phyloP scores from a whole-genome alignment of 2,113 vertebrate species.

The Tamias sibiricus region DNA sequence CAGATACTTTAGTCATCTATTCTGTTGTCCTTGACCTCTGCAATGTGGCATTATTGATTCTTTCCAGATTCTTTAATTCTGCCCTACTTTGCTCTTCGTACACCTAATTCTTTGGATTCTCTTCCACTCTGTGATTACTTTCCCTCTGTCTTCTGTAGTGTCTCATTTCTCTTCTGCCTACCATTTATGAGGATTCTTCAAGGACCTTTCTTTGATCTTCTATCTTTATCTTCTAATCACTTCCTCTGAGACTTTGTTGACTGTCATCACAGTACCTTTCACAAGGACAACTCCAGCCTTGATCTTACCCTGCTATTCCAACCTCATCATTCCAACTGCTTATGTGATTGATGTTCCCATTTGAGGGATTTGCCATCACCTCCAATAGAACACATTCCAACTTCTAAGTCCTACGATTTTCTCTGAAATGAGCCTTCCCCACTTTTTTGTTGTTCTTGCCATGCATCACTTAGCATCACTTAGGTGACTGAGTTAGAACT shows the following conservation, averaged over 20 bases:
- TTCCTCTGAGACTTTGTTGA: neutral
- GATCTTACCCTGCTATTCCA: neutral
- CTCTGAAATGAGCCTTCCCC: neutral
- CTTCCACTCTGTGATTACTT: neutral
- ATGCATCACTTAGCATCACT: rapidly evolving
- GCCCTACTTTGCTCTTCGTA: neutral
- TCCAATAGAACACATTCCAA: neutral
- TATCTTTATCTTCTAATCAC: neutral
- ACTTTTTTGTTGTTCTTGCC: neutral
- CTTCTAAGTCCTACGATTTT: neutral
- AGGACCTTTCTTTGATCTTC: neutral
- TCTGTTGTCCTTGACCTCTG: neutral
- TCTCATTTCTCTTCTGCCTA: neutral
- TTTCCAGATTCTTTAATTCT: neutral
- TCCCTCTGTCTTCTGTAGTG: neutral
- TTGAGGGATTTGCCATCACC: neutral
- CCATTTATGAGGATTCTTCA: neutral
- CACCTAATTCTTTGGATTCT: neutral
- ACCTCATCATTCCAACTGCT: neutral
- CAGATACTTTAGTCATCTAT: neutral
- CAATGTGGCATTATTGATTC: neutral
- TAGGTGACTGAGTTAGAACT: neutral
- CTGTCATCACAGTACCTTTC: neutral
- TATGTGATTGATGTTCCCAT: neutral
- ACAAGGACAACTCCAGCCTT: neutral